Evolutionary conservation across 2,113 vertebrate genomes (phyloP).

Genomic region (Alexandromys fortis): DNA sequence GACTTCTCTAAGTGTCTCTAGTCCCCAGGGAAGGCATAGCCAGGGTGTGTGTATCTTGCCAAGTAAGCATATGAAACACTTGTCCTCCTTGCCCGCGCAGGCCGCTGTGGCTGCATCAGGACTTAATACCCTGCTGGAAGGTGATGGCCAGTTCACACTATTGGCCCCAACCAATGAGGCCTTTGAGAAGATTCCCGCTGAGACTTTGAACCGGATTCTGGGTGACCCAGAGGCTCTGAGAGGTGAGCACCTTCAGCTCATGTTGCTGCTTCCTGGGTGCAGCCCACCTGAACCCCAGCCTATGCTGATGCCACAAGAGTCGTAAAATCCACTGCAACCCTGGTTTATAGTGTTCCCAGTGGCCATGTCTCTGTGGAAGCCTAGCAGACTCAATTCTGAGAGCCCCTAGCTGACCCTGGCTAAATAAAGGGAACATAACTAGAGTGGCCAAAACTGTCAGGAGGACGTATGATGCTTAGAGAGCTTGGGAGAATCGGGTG

Average conservation of each 20-base stretch:
- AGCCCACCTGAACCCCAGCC: neutral
- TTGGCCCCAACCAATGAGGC: slow-evolving; percentile 97
- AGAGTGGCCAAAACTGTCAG: neutral
- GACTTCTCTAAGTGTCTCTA: neutral
- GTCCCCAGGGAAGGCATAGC: neutral
- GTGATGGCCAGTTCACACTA: slow-evolving; percentile 92
- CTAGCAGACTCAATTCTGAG: neutral
- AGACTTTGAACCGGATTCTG: slow-evolving; percentile 94
- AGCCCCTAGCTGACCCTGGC: neutral
- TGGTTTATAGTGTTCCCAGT: neutral
- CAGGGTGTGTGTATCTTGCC: neutral
- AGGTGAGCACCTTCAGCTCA: slow-evolving; percentile 85
- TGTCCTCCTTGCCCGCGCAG: slow-evolving; percentile 80
- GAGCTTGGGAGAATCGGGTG: neutral
- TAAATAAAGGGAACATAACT: neutral
- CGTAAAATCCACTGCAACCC: neutral
- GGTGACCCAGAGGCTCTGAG: slow-evolving; percentile 95
- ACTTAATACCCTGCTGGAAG: slow-evolving; percentile 90
- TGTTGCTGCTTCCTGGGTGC: neutral
- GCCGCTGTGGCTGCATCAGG: slow-evolving; percentile 94
- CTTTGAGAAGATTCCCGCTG: slow-evolving; percentile 95
- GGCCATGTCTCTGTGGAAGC: neutral
- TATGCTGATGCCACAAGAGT: neutral
- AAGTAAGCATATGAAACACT: fast-evolving
- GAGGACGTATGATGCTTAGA: fast-evolving